Evolutionary conservation across 2,797 vertebrate species (phyloP), one percentile per base, ranked within the genome.

Genomic region (Crenichthys baileyi): DNA sequence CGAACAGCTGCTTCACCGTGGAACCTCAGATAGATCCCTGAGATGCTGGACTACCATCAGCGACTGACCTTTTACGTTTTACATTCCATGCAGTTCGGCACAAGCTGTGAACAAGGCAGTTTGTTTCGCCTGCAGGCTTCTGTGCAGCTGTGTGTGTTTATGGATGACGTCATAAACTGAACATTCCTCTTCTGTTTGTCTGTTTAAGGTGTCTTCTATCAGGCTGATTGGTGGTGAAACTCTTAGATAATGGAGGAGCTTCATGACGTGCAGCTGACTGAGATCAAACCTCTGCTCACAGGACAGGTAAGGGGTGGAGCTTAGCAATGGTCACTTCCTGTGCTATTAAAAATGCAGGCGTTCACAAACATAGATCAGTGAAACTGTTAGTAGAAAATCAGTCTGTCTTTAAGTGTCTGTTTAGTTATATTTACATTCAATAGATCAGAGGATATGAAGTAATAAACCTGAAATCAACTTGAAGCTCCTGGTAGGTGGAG

Each of bases 231-330:
- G 76, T 79, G 84, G 82, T 71, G 55, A 79, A 78, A 79, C 26
- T 31, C 70, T 44, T 72, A 78, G 77, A 93, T 85, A 85, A 98
- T 98, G 97, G 97, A 98, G 76, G 97, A 98, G 90, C 95, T 98
- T 80, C 97, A 98, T 87, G 97, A 98, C 82, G 97, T 98, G 85
- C 97, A 98, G 89, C 86, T 98, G 89, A 98, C 97, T 53, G 97
- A 98, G 94, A 98, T 98, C 93, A 98, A 98, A 87, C 97, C 97
- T 0, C 97, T 98, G 48, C 95, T 98, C 88, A 97, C 97, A 13
- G 96, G 97, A 84, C 97, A 98, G 96, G 97, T 98, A 94, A 96
- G 83, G 72, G 63, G 71, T 1, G 75, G 56, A 39, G 36, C 48
- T 76, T 56, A 51, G 11, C 41, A 11, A 2, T 4, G 46, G 15